Conservation (phyloP, 2,888 invertebrate species). For the Operophtera brumata region DNA sequence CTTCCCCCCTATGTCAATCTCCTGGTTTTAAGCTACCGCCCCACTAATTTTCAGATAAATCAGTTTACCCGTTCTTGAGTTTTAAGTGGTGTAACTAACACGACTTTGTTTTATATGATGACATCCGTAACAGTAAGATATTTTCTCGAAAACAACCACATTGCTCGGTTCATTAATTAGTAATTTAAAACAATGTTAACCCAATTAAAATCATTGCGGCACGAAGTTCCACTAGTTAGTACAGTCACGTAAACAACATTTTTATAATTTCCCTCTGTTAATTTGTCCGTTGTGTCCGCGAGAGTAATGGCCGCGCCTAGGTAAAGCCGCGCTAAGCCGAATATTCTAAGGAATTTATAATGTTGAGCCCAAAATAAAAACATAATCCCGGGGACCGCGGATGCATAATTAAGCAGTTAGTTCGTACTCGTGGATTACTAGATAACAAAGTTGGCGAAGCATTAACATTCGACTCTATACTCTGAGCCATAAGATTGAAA, state of each 20-base stretch:
- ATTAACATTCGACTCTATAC: constrained; percentile 6
- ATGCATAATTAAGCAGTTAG: constrained; percentile 69
- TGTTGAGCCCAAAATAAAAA: constrained; percentile 63
- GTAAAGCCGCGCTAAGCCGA: constrained; percentile 54
- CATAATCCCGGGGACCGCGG: constrained; percentile 55
- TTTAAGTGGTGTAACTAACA: too few species aligned
- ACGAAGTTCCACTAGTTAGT: too few species aligned
- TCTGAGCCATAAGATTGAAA: background rate
- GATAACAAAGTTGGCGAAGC: constrained; percentile 27
- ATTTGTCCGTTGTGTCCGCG: constrained; percentile 12
- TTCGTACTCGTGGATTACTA: constrained; percentile 55
- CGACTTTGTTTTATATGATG: too few species aligned
- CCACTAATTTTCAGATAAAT: too few species aligned
- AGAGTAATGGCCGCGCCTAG: constrained; percentile 35
- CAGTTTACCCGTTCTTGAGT: too few species aligned
- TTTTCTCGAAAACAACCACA: too few species aligned
- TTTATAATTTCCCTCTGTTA: constrained; percentile 5
- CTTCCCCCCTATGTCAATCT: too few species aligned
- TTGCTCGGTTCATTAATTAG: too few species aligned
- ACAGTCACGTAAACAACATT: background rate
- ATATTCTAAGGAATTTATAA: constrained; percentile 65
- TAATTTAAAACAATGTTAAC: too few species aligned
- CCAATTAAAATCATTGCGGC: too few species aligned
- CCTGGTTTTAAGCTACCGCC: too few species aligned
- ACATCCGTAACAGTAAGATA: too few species aligned